Base-by-base conservation (phyloP, 2,797 vertebrate genomes). In the Cygnus olor region DNA sequence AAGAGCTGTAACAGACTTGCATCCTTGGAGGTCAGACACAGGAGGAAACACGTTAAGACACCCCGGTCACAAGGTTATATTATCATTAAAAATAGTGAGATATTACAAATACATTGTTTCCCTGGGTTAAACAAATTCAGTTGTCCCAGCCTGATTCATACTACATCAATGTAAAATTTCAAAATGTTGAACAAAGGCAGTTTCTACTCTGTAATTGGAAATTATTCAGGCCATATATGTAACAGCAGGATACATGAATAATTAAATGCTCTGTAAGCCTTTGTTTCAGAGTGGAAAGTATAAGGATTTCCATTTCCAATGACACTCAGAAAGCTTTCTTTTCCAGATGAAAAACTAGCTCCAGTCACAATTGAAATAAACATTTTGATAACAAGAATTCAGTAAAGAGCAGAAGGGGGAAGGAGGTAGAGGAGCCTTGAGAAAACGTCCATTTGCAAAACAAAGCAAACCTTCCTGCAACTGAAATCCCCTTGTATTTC, bases 401-500 rank as follows among this genome's bases (percentile, higher is more conserved):
- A 95, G 90, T 94, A 87, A 92, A 96, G 70, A 92, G 57, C 38
- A 84, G 36, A 74, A 85, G 15, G 66, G 70, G 45, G 61, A 80
- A 85, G 60, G 94, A 80, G 87, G 90, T 80, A 83, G 49, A 89
- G 32, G 8, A 95, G 45, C 83, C 79, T 93, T 90, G 78, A 92
- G 93, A 95, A 97, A 97, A 95, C 38, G 83, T 93, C 73, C 76
- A 96, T 96, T 95, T 95, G 40, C 94, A 97, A 97, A 97, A 96
- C 90, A 92, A 96, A 98, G 95, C 93, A 93, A 97, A 94, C 74
- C 87, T 95, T 95, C 78, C 91, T 97, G 89, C 83, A 97, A 97
- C 84, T 95, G 93, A 98, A 98, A 97, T 96, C 79, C 80, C 72
- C 89, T 95, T 97, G 97, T 97, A 96, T 98, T 98, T 98, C 97